These are phyloP conservation scores for Agrotis ipsilon DNA, from an alignment of 2,888 invertebrate species.

Conservation along the genomic window DNA sequence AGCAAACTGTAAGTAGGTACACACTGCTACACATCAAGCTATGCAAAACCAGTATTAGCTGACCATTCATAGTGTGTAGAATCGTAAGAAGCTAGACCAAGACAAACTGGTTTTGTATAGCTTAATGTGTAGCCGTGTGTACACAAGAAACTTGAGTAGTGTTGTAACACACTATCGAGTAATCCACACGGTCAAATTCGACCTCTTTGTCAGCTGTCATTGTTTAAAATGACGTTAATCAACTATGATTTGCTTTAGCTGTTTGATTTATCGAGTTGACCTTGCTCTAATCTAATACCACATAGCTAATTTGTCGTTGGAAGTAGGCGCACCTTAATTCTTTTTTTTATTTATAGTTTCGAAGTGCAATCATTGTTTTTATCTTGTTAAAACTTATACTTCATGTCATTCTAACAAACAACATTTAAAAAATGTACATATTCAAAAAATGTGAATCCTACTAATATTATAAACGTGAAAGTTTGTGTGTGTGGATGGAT, in stretches of 20 bases:
- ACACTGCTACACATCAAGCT: too few relatives aligned
- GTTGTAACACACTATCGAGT: slow-evolving; percentile 52
- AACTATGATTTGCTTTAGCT: slow-evolving; percentile 71
- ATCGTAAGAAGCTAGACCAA: too few relatives aligned
- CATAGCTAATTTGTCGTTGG: slow-evolving; percentile 39
- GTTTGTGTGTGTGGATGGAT: too few relatives aligned
- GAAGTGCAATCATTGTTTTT: not conserved
- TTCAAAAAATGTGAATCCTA: too few relatives aligned
- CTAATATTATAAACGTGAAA: too few relatives aligned
- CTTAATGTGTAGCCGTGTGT: too few relatives aligned
- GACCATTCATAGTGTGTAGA: too few relatives aligned
- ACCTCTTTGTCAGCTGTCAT: slow-evolving; percentile 80
- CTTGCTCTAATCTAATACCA: slow-evolving; percentile 66
- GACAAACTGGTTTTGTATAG: too few relatives aligned
- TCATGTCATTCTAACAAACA: not conserved
- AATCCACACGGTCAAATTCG: slow-evolving; percentile 66
- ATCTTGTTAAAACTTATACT: too few relatives aligned
- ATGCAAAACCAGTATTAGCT: too few relatives aligned
- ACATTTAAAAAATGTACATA: not conserved
- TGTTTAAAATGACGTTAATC: slow-evolving; percentile 76
- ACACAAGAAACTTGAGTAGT: slow-evolving; percentile 33
- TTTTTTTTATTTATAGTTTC: not conserved
- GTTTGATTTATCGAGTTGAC: slow-evolving; percentile 74
- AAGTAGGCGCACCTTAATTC: slow-evolving; percentile 10
- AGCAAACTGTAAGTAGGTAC: slow-evolving; percentile 33